These are phyloP conservation scores for Drosophila villosipedis DNA, from an alignment of 2,888 invertebrate species.

Conservation along the genomic window DNA sequence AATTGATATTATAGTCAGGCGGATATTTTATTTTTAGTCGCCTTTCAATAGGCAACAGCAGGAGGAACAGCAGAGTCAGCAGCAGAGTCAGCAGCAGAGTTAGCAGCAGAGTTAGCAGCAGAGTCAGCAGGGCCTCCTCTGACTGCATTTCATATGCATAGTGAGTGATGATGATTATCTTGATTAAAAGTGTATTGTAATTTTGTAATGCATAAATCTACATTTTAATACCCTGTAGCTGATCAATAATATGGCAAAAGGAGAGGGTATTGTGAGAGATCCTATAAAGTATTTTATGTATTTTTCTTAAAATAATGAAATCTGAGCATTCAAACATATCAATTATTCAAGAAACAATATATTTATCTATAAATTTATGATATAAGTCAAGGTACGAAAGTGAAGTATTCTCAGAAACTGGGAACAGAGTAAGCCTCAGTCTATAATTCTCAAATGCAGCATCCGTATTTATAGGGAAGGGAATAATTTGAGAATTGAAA, in stretches of 20 bases:
- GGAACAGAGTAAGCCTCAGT: not conserved
- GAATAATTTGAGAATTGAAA: not conserved
- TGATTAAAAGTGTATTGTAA: constrained; percentile 53
- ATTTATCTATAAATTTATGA: not conserved
- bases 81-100: not conserved
- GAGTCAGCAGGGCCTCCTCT: constrained; percentile 4
- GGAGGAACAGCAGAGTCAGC: not conserved
- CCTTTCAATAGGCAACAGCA: constrained; percentile 41
- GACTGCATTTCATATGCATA: constrained; percentile 63
- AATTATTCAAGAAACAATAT: not conserved
- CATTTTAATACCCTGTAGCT: not conserved
- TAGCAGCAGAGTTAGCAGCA: not conserved
- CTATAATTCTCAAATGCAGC: not conserved
- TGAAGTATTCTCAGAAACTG: not conserved
- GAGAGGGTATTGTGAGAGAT: not conserved
- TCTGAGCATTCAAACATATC: not conserved
- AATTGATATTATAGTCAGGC: constrained; percentile 78
- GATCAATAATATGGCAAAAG: not conserved
- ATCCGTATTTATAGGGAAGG: not conserved
- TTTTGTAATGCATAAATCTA: constrained; percentile 17
- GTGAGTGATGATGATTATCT: constrained; percentile 32
- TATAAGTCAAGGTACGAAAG: not conserved
- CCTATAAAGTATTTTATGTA: not conserved
- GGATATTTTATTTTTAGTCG: constrained; percentile 72
- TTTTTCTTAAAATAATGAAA: too few species aligned